Evolutionary conservation across 2,888 invertebrate genomes (phyloP).

Genomic region (Macroteleia sp.): DNA sequence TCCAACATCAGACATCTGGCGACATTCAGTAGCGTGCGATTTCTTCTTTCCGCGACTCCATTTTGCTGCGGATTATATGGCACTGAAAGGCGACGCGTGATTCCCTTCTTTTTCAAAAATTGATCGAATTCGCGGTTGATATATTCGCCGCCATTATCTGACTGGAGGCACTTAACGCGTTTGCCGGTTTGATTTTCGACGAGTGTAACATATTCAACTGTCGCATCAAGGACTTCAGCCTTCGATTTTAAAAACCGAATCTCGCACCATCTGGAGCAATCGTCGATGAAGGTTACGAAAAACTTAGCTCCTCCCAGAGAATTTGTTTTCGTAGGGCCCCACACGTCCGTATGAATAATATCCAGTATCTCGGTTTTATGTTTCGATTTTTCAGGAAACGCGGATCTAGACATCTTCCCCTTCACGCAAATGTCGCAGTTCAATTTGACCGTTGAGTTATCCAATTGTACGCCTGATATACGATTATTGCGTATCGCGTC

Average conservation of each 20-base stretch:
- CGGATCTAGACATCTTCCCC: slow-evolving; percentile 11
- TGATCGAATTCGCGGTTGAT: background rate
- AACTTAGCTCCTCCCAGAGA: slow-evolving; percentile 13
- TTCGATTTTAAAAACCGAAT: slow-evolving; percentile 10
- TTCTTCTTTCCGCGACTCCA: slow-evolving; percentile 16
- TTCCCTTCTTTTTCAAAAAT: background rate
- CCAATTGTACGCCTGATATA: background rate
- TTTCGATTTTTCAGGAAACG: slow-evolving; percentile 5
- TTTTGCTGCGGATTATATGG: slow-evolving; percentile 19
- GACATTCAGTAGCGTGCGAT: slow-evolving; percentile 1
- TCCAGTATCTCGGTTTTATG: slow-evolving; percentile 13
- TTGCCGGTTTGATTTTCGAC: slow-evolving; percentile 4
- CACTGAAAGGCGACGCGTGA: background rate
- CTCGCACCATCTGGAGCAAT: slow-evolving; percentile 5
- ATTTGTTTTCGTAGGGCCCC: background rate
- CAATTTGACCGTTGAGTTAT: background rate
- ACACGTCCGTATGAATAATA: slow-evolving; percentile 22
- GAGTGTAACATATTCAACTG: background rate
- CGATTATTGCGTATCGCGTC: slow-evolving; percentile 6
- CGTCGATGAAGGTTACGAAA: slow-evolving; percentile 13
- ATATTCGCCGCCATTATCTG: slow-evolving; percentile 13
- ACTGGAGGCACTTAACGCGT: slow-evolving; percentile 1
- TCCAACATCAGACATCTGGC: slow-evolving; percentile 12
- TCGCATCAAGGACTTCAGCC: slow-evolving; percentile 2
- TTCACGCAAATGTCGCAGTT: background rate